Base-by-base conservation (phyloP, 1,140 invertebrate species). In the Oryzaephilus surinamensis region DNA sequence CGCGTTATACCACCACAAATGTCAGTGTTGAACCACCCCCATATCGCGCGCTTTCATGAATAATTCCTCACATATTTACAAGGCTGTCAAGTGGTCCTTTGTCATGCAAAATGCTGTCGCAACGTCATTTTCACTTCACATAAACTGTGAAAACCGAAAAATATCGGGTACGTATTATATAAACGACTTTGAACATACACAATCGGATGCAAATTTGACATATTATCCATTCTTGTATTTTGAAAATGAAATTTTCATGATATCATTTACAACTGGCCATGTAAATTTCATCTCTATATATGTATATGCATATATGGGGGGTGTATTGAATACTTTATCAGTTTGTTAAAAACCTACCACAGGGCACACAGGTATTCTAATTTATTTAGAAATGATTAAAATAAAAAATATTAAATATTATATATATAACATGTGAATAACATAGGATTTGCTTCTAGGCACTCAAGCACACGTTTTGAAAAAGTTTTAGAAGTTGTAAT, bases 11-110 rank as follows among this genome's bases (percentile, higher is more conserved):
- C 46, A 47, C 48, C 50, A 43, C 45, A 45, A 61, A 56, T 56
- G 59, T 59, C 57, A 59, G 59, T n/a, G n/a, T 48, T 46, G 42
- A 26, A 46, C 53, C 52, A 48, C 52, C 52, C n/a, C 53, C 57
- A 57, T 57, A 62, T 61, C 57, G 55, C 56, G 44, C 41, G 48
- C n/a, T n/a, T 61, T 62, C 60, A 62, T 62, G 60, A 62, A 62
- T 62, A 62, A 62, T 62, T 62, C 60, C 48, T 49, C 57, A 58
- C 58, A 58, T 62, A 62, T 62, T 61, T 61, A 62, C 60, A 51
- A 49, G 51, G 50, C 57, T 57, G 58, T 60, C 58, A 57, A 62
- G 58, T 47, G 50, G 55, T 52, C 58, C 58, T 62, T 62, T 62
- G 58, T 62, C 54, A 62, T 62, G 60, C 56, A 62, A 62, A 62